Evolutionary conservation across 2,888 invertebrate species (phyloP).

Genomic region (Himalopsyche tibetana): DNA sequence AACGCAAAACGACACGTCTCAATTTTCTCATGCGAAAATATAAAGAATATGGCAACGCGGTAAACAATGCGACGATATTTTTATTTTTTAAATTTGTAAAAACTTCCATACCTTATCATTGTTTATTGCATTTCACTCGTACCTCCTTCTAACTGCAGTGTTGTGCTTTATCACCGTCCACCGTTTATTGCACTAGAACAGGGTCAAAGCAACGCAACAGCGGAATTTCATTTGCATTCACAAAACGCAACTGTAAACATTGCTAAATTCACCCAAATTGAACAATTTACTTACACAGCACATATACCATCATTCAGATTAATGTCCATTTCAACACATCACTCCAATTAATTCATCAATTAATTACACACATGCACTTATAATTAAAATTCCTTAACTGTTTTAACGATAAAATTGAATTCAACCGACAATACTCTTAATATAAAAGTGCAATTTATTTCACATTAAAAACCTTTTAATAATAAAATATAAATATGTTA

Average conservation of each 20-base stretch:
- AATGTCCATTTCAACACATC: not conserved
- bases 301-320: not conserved
- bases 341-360: slow-evolving; percentile 7
- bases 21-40: too few relatives aligned
- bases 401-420: not conserved
- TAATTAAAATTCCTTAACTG: not conserved
- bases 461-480: too few relatives aligned
- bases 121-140: not conserved
- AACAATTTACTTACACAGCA: not conserved
- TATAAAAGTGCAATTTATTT: too few relatives aligned
- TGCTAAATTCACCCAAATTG: slow-evolving; percentile 4
- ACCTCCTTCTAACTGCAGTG: not conserved
- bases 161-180: not conserved
- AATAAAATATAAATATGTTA: too few relatives aligned
- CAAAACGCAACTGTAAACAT: slow-evolving; percentile 7
- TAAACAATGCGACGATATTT: too few relatives aligned
- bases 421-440: too few relatives aligned
- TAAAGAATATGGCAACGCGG: too few relatives aligned
- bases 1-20: too few relatives aligned
- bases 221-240: slow-evolving; percentile 23
- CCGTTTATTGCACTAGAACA: slow-evolving; percentile 14
- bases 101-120: not conserved
- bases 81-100: not conserved
- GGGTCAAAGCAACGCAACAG: slow-evolving; percentile 34
- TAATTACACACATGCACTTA: not conserved